Conservation (phyloP, 2,888 invertebrate species). For the Hyles lineata region DNA sequence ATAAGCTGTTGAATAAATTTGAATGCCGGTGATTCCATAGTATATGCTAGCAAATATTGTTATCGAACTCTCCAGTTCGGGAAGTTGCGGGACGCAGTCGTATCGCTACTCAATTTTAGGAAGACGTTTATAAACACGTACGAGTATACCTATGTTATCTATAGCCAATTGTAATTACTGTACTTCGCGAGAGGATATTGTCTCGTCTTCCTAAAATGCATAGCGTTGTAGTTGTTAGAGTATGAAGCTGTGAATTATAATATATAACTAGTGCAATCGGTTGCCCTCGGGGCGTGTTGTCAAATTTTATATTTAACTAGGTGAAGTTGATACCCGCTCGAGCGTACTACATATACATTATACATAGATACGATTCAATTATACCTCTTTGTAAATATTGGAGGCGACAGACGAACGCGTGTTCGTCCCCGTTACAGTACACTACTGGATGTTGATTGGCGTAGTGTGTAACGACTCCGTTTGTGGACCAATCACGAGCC, state of each 20-base stretch:
- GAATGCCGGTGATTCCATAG: neutral
- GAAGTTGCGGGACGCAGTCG: neutral
- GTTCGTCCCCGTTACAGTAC: neutral
- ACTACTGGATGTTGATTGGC: neutral
- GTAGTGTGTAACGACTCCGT: neutral
- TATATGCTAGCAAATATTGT: neutral
- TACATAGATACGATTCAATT: conserved; percentile 47
- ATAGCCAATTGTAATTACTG: neutral
- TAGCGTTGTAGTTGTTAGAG: conserved; percentile 57
- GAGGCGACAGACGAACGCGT: neutral
- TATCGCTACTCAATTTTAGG: neutral
- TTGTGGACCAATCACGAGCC: conserved; percentile 19
- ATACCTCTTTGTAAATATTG: conserved; percentile 43
- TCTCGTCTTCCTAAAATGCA: conserved; percentile 24
- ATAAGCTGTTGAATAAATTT: neutral
- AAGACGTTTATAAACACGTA: neutral
- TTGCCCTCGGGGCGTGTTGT: conserved; percentile 62
- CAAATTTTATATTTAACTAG: conserved; percentile 51
- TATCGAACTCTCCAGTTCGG: neutral
- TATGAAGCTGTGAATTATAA: conserved; percentile 55
- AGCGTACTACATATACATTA: conserved; percentile 32
- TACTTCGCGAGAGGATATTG: neutral
- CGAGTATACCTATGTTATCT: neutral
- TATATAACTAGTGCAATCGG: conserved; percentile 71
- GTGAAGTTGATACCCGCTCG: conserved; percentile 30